Evolutionary conservation across 2,113 vertebrate genomes (phyloP).

Genomic region (Gasterosteus aculeatus): DNA sequence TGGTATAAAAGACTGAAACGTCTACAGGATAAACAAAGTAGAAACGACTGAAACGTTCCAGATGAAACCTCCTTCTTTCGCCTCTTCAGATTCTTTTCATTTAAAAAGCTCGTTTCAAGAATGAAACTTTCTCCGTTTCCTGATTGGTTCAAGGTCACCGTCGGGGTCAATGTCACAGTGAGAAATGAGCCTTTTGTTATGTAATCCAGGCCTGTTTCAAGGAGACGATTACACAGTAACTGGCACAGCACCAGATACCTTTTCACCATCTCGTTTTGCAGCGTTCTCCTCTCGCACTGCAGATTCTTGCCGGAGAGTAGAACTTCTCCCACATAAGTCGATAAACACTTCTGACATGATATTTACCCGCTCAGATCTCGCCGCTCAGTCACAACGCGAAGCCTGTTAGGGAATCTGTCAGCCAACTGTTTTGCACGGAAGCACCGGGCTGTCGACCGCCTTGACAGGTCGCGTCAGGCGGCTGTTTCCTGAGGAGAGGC

Average conservation of each 20-base stretch:
- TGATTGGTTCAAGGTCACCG: constrained; percentile 45
- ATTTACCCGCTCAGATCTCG: constrained; percentile 44
- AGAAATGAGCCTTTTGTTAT: constrained; percentile 68
- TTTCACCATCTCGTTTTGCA: constrained; percentile 38
- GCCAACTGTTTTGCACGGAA: constrained; percentile 21
- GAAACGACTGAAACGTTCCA: neutral
- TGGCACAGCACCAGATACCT: constrained; percentile 63
- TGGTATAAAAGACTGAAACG: neutral
- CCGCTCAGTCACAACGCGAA: constrained; percentile 11
- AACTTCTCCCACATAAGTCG: constrained; percentile 30
- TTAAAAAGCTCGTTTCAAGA: constrained; percentile 22
- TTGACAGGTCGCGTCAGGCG: constrained; percentile 20
- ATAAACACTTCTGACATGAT: constrained; percentile 53
- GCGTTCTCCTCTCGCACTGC: constrained; percentile 25
- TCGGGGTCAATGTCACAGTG: constrained; percentile 34
- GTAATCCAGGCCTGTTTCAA: constrained; percentile 58
- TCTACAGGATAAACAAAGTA: neutral
- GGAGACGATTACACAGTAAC: constrained; percentile 68
- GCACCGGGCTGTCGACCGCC: constrained; percentile 50
- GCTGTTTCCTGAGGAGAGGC: constrained; percentile 31
- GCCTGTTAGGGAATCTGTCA: constrained; percentile 41
- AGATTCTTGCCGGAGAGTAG: constrained; percentile 30
- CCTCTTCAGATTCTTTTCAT: constrained; percentile 10
- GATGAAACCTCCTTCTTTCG: constrained; percentile 1
- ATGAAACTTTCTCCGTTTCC: constrained; percentile 26